These are phyloP conservation scores for Drosophila pachea DNA, from an alignment of 1,140 invertebrate species.

Conservation along the genomic window DNA sequence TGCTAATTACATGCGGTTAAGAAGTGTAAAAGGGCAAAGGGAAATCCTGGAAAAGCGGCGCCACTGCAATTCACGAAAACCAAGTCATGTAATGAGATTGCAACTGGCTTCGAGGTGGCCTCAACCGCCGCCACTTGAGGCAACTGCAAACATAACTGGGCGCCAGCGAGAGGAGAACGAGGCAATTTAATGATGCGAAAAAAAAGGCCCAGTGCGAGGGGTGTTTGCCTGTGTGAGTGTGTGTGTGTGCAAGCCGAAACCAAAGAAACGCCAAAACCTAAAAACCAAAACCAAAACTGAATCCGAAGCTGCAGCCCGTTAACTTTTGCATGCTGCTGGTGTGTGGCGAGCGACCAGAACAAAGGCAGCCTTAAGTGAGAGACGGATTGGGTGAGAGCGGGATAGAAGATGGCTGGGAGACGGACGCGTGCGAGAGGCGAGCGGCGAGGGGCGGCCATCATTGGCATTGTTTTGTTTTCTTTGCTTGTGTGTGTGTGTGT, in stretches of 20 bases:
- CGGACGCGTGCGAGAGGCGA: not conserved
- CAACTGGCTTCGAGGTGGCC: conserved; percentile 13
- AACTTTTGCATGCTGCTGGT: conserved; percentile 25
- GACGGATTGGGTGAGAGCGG: not conserved
- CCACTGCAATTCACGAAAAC: conserved; percentile 26
- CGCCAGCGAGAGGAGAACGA: conserved; percentile 2
- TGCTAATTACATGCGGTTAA: conserved; percentile 38
- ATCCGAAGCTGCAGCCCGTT: conserved; percentile 30
- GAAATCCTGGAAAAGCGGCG: conserved; percentile 42
- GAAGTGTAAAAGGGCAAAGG: conserved; percentile 33
- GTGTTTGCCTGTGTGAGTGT: not conserved
- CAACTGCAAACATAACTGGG: conserved; percentile 10
- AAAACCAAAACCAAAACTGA: conserved; percentile 24
- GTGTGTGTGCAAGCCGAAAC: not conserved
- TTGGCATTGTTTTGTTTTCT: conserved; percentile 25
- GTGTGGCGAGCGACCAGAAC: conserved; percentile 14
- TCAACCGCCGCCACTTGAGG: conserved; percentile 4
- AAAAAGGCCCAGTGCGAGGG: not conserved
- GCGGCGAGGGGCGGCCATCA: conserved; percentile 7
- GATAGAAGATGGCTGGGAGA: not conserved
- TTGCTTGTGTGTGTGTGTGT: too few species aligned
- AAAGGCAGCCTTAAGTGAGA: conserved; percentile 24
- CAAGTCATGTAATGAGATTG: conserved; percentile 40
- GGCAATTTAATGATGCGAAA: conserved; percentile 34
- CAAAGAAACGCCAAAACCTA: conserved; percentile 17